A percentile compares a stretch with the other conserved stretches of the same genome.
Conservation (phyloP, 2,888 invertebrate genomes). For the Tenthredo distinguenda region DNA sequence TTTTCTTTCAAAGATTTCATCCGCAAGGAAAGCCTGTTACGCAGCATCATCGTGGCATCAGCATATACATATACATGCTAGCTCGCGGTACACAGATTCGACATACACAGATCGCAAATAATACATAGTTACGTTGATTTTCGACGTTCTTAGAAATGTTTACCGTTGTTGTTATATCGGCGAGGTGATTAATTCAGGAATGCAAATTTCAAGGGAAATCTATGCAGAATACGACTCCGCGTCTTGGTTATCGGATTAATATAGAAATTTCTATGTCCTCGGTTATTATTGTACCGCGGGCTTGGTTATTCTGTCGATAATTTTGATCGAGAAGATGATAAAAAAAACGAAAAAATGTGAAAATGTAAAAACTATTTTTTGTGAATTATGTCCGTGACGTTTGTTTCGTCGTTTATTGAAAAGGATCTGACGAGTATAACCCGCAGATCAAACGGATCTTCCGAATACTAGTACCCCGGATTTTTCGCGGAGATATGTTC, state of each 20-base stretch:
- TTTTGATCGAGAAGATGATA: background rate
- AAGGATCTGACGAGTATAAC: background rate
- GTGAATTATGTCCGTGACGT: background rate
- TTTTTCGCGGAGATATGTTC: background rate
- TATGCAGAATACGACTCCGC: background rate
- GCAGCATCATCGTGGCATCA: background rate
- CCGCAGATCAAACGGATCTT: slow-evolving; percentile 22
- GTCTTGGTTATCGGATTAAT: background rate
- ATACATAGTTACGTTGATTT: slow-evolving; percentile 29
- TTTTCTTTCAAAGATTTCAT: slow-evolving; percentile 3
- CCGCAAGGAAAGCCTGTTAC: background rate
- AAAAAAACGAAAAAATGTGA: no score
- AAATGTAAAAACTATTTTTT: background rate
- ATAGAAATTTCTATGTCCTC: background rate
- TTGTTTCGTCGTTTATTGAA: background rate
- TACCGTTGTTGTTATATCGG: slow-evolving; percentile 42
- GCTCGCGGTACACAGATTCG: background rate
- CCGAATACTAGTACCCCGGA: background rate
- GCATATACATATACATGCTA: no score
- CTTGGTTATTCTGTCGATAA: background rate
- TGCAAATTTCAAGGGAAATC: slow-evolving; percentile 13
- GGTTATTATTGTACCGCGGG: background rate
- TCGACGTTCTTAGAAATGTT: slow-evolving; percentile 2
- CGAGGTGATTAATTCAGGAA: slow-evolving; percentile 30
- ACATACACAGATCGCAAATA: background rate